These are phyloP conservation scores for Polypedilum pembai DNA, from an alignment of 1,140 invertebrate genomes.

Conservation along the genomic window DNA sequence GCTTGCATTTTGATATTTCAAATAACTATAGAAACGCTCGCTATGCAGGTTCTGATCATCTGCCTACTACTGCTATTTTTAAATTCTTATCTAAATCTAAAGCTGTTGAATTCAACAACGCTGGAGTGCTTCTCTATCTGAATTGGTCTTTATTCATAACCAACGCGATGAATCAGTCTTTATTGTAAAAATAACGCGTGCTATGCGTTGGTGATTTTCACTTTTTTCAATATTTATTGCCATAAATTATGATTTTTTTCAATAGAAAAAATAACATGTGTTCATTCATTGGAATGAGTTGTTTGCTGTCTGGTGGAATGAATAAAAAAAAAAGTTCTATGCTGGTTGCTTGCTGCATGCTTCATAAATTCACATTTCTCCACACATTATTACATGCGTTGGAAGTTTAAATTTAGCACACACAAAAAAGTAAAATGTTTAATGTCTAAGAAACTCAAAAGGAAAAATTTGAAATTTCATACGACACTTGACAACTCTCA, in stretches of 20 bases:
- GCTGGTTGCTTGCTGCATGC: background rate
- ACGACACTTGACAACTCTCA: conserved; percentile 10
- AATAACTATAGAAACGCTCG: background rate
- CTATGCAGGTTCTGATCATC: background rate
- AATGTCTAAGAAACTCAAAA: background rate
- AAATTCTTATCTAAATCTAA: background rate
- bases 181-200: background rate
- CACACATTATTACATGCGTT: background rate
- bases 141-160: background rate
- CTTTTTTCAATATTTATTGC: background rate
- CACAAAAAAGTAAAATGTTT: background rate
- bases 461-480: conserved; percentile 4
- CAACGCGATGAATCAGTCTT: conserved; percentile 9
- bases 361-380: conserved; percentile 19
- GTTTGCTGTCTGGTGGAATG: background rate
- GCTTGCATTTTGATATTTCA: background rate
- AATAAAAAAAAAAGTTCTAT: conserved; percentile 8
- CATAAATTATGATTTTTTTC: conserved; percentile 7
- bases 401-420: conserved; percentile 17
- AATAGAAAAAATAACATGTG: conserved; percentile 18
- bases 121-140: background rate
- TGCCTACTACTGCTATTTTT: background rate
- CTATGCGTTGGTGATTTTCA: conserved; percentile 10
- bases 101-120: conserved; percentile 8
- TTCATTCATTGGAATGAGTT: background rate